Evolutionary conservation across 2,888 invertebrate species (phyloP).

Genomic region (Lamellibrachia columna): DNA sequence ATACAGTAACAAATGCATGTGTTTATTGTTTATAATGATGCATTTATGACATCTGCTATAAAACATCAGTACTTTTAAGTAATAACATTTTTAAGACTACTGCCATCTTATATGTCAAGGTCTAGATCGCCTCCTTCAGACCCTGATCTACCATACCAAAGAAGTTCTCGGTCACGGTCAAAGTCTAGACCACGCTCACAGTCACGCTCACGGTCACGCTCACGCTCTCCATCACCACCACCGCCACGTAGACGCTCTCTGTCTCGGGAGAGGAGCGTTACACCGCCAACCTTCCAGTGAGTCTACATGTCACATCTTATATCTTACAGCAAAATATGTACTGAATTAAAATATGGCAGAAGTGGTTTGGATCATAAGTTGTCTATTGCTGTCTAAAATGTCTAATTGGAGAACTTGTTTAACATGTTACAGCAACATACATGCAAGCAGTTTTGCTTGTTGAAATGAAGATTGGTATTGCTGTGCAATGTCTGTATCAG

Average conservation of each 20-base stretch:
- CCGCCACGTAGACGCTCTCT: neutral
- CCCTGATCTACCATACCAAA: conserved; percentile 47
- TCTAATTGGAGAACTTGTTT: neutral
- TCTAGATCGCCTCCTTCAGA: conserved; percentile 50
- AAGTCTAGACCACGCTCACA: conserved; percentile 49
- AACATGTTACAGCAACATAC: neutral
- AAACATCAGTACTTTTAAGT: neutral
- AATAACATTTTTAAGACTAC: neutral
- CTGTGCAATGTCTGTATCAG: neutral
- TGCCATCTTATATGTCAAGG: conserved; percentile 39
- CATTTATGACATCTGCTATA: too few species aligned
- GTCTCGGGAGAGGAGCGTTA: conserved; percentile 66
- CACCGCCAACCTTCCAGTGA: conserved; percentile 76
- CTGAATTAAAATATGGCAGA: too few species aligned
- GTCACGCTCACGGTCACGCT: conserved; percentile 59
- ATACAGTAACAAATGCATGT: neutral
- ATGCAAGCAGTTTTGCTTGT: neutral
- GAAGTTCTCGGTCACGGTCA: conserved; percentile 41
- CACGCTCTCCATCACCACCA: conserved; percentile 4
- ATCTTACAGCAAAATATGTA: neutral
- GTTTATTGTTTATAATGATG: neutral
- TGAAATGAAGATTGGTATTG: neutral
- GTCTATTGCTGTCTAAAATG: too few species aligned
- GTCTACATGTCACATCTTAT: neutral
- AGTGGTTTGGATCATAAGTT: too few species aligned